A percentile compares a stretch with the other conserved stretches of the same genome.
These are phyloP conservation scores for Ceratothoa steindachneri DNA, from an alignment of 2,888 invertebrate species.

Conservation along the genomic window DNA sequence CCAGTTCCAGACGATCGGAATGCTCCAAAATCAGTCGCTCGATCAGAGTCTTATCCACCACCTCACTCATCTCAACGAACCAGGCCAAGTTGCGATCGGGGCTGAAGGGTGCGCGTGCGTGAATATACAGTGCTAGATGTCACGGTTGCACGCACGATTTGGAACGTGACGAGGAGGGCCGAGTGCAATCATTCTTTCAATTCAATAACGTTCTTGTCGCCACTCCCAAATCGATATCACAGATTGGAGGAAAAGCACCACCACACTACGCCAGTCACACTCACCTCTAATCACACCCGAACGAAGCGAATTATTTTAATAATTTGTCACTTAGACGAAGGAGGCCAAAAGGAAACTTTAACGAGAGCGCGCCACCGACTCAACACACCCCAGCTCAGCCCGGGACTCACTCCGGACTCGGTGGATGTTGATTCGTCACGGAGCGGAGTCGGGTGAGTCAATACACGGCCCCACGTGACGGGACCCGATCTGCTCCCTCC, in stretches of 20 bases:
- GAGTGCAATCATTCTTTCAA: neutral
- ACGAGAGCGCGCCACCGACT: conserved; percentile 1
- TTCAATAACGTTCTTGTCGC: neutral
- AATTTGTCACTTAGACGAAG: neutral
- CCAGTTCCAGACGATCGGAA: conserved; percentile 44
- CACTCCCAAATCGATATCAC: neutral
- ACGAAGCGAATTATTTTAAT: neutral
- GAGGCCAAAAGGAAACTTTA: neutral
- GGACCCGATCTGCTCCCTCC: conserved; percentile 38
- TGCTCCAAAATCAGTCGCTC: conserved; percentile 46
- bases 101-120: conserved; percentile 46
- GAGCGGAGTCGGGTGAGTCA: conserved; percentile 44
- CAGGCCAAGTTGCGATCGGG: conserved; percentile 43
- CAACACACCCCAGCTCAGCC: conserved; percentile 30
- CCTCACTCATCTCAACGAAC: conserved; percentile 44
- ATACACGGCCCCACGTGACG: conserved; percentile 45
- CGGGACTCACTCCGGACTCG: conserved; percentile 29
- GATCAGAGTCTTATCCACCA: conserved; percentile 46
- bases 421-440: conserved; percentile 48
- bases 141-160: conserved; percentile 45
- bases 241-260: neutral
- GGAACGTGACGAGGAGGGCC: conserved; percentile 30
- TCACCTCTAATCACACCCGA: neutral
- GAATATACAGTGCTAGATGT: conserved; percentile 44
- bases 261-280: neutral